Evolutionary conservation across 64 coral and sea anemone species (phyloP).

Genomic region (Pocillopora damicornis): DNA sequence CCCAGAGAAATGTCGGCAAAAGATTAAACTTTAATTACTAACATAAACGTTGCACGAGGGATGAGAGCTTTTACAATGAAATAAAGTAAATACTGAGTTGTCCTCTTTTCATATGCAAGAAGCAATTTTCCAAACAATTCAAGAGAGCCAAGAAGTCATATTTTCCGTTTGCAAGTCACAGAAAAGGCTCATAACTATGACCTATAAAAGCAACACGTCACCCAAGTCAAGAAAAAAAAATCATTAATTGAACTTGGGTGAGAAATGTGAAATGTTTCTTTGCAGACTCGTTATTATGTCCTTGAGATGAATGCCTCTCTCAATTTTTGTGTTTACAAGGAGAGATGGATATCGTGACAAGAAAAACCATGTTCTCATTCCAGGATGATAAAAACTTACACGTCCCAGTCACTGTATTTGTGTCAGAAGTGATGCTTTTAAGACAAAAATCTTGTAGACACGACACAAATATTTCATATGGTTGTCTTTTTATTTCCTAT

Average conservation of each 20-base stretch:
- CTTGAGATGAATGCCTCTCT: conserved; percentile 23
- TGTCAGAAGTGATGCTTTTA: conserved; percentile 6
- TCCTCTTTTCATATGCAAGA: background rate
- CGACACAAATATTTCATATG: conserved; percentile 3
- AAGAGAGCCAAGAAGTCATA: too few relatives aligned
- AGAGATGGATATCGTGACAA: background rate
- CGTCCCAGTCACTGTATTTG: background rate
- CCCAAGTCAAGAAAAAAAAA: background rate
- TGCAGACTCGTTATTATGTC: conserved; percentile 4
- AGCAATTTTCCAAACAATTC: background rate
- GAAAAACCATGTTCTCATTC: background rate
- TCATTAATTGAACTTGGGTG: background rate
- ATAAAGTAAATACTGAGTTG: too few relatives aligned
- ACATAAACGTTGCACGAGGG: too few relatives aligned
- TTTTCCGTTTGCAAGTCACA: too few relatives aligned
- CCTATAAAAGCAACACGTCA: background rate
- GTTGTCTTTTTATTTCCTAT: conserved; percentile 47
- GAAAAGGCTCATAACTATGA: background rate
- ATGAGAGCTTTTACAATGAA: too few relatives aligned
- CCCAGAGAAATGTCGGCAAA: too few relatives aligned
- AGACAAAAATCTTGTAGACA: background rate
- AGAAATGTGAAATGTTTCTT: background rate
- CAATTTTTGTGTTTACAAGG: background rate
- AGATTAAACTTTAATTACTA: too few relatives aligned
- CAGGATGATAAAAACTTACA: background rate